Base-by-base conservation (phyloP, 2,797 vertebrate species). In the Philypnodon macrostomus region DNA sequence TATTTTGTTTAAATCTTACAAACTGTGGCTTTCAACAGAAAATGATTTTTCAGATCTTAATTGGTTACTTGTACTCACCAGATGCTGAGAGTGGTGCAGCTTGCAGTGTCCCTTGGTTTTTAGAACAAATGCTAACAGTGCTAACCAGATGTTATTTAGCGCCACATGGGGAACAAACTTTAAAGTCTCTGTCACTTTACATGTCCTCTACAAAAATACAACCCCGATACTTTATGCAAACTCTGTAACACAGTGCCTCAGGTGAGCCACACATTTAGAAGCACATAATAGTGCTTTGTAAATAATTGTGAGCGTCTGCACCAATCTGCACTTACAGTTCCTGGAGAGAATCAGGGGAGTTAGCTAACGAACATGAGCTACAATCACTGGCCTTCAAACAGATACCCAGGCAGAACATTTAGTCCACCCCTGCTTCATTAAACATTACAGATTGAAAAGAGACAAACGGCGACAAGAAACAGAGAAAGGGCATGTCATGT, bases 81-180 rank as follows among this genome's bases (percentile, higher is more conserved):
- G 58, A 63, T 68, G 58, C 61, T 58, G 36, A 27, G 8, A 7
- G 31, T 59, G 33, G 14, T 37, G 12, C 36, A 13, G 44, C 40
- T 41, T 15, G 12, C 33, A 16, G 7, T 19, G 40, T 72, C 67
- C 61, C 60, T 45, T 47, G 60, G 57, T 64, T 65, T 67, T 65
- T 52, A 58, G 34, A 70, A 53, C 51, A 70, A 79, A 78, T 70
- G 68, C 39, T 66, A 73, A 47, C 40, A 61, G 49, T 17, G 5
- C 53, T 48, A 64, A 53, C 26, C 72, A 73, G 63, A 71, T 76
- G 76, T 80, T 78, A 69, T 77, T 75, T 63, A 72, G 49, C 24
- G 38, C 29, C 41, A 49, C 55, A 48, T 33, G 3, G 53, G 69
- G 66, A 59, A 61, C 44, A 53, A 35, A 64, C 26, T 58, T 57